phyloP scores from a whole-genome alignment of 2,888 invertebrate species.

The Mermis nigrescens region DNA sequence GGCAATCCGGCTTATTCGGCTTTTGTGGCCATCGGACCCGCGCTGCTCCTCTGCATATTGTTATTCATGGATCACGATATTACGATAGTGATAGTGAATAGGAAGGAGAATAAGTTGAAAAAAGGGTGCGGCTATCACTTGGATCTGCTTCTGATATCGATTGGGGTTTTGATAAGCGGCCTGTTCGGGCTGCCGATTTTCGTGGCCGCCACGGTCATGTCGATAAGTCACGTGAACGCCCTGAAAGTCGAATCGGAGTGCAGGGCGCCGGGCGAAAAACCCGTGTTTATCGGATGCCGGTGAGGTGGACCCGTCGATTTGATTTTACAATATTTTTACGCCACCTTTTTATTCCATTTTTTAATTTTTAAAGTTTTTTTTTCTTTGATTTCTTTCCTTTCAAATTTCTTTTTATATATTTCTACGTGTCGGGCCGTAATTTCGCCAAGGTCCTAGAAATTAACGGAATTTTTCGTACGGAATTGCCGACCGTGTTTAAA shows the following conservation, averaged over 20 bases:
- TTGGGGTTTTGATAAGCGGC: slow-evolving; percentile 70
- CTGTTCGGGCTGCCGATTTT: slow-evolving; percentile 64
- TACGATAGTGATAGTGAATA: slow-evolving; percentile 89
- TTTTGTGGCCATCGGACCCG: slow-evolving; percentile 64
- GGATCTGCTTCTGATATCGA: slow-evolving; percentile 68
- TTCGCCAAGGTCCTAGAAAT: too few species aligned
- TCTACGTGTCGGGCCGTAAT: too few species aligned
- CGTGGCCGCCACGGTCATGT: slow-evolving; percentile 82
- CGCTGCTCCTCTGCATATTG: slow-evolving; percentile 76
- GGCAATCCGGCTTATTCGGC: slow-evolving; percentile 65
- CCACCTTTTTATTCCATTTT: too few species aligned
- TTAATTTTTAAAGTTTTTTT: too few species aligned
- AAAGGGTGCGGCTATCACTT: slow-evolving; percentile 84
- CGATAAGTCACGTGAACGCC: slow-evolving; percentile 91
- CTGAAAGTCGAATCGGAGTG: slow-evolving; percentile 83
- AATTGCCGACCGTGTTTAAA: too few species aligned
- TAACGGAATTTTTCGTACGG: too few species aligned
- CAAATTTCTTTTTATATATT: too few species aligned
- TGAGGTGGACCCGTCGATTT: too few species aligned
- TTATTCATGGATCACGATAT: slow-evolving; percentile 99
- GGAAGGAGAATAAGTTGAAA: slow-evolving; percentile 89
- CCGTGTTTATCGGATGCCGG: slow-evolving; percentile 76
- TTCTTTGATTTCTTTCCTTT: too few species aligned
- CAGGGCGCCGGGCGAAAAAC: slow-evolving; percentile 89
- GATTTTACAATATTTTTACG: too few species aligned